Conservation (phyloP, 2,797 vertebrate species). For the Amazona finschi region DNA sequence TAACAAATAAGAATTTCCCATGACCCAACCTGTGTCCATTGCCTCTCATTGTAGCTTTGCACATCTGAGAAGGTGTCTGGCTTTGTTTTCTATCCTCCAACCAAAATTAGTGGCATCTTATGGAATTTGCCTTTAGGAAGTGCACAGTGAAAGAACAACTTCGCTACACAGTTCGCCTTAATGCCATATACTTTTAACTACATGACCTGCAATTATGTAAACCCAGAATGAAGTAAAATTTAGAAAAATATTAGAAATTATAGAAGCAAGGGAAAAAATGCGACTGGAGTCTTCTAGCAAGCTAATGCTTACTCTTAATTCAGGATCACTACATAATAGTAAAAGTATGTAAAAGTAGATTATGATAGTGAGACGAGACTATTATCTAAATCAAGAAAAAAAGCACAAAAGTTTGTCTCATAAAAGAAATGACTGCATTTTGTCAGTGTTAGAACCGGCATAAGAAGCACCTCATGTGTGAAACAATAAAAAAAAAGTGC, state of each 20-base stretch:
- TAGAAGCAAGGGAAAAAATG: neutral
- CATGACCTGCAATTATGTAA: neutral
- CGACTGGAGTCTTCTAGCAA: neutral
- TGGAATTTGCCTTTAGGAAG: neutral
- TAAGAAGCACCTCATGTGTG: neutral
- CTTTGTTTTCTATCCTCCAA: neutral
- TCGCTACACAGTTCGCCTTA: neutral
- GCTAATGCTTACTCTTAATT: neutral
- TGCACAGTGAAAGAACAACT: neutral
- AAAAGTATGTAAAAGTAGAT: neutral
- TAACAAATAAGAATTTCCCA: neutral
- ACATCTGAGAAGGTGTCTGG: neutral
- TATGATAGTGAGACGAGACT: neutral
- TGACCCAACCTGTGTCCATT: accelerated
- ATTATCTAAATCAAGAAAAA: neutral
- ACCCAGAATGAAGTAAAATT: neutral
- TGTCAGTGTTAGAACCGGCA: neutral
- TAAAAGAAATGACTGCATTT: neutral
- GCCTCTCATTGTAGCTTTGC: neutral
- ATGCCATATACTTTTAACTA: neutral
- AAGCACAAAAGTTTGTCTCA: neutral
- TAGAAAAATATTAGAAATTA: neutral
- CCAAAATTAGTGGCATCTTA: neutral
- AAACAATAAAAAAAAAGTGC: neutral
- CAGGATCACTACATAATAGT: neutral